Evolutionary conservation across 1,140 invertebrate genomes (phyloP).

Genomic region (Diplogasteroides magnus): DNA sequence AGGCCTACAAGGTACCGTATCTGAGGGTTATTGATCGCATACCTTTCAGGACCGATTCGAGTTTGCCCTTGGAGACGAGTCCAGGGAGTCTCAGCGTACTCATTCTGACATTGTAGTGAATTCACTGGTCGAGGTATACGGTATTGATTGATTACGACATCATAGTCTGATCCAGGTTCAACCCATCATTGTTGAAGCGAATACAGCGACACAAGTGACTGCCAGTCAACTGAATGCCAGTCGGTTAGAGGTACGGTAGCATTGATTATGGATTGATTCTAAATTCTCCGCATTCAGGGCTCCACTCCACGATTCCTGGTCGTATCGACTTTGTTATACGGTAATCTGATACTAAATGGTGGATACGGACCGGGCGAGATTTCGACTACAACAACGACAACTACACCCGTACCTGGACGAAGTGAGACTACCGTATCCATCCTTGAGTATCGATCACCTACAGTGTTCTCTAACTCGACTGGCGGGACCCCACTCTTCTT

Average conservation of each 20-base stretch:
- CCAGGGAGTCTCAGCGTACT: conserved; percentile 43
- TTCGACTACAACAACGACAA: neutral
- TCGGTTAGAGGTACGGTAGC: conserved; percentile 3
- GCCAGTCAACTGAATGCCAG: conserved; percentile 42
- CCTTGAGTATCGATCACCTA: no score
- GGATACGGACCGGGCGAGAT: neutral
- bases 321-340: conserved; percentile 34
- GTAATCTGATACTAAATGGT: conserved; percentile 25
- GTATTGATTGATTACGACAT: neutral
- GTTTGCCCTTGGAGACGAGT: conserved; percentile 46
- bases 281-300: conserved; percentile 30
- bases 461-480: conserved; percentile 44
- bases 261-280: neutral
- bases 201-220: conserved; percentile 41
- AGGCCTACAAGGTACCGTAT: conserved; percentile 40
- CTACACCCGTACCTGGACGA: neutral
- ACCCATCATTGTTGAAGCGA: conserved; percentile 36
- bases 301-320: conserved; percentile 46
- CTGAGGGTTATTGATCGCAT: neutral
- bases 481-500: conserved; percentile 47
- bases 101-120: conserved; percentile 33
- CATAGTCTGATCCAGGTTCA: conserved; percentile 30
- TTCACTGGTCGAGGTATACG: conserved; percentile 21
- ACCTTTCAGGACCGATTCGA: conserved; percentile 43
- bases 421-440: neutral